Evolutionary conservation across 2,888 invertebrate species (phyloP).

Genomic region (Aphodius granarius): DNA sequence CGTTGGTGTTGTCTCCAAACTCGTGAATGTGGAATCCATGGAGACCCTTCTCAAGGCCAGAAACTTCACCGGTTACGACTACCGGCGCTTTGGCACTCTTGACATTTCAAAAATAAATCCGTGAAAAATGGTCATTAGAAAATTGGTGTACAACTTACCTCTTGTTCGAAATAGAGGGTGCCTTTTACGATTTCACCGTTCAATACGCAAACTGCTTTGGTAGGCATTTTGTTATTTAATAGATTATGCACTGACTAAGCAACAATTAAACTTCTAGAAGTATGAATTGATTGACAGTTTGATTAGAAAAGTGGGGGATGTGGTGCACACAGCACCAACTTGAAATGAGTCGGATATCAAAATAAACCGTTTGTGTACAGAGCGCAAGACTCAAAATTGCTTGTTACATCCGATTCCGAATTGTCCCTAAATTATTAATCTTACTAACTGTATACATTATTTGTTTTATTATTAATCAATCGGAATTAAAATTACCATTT

Average conservation of each 20-base stretch:
- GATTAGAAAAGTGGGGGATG: slow-evolving; percentile 13
- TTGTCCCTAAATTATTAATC: neutral
- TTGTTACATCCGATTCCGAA: neutral
- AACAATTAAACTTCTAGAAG: slow-evolving; percentile 4
- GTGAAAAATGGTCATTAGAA: neutral
- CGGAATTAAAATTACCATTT: no score
- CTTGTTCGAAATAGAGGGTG: slow-evolving; percentile 78
- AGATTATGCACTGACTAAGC: slow-evolving; percentile 9
- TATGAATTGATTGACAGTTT: slow-evolving; percentile 4
- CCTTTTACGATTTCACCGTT: slow-evolving; percentile 80
- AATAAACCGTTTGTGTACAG: slow-evolving; percentile 5
- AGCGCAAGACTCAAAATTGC: slow-evolving; percentile 11
- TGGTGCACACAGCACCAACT: slow-evolving; percentile 14
- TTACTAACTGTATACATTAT: neutral
- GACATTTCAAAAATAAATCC: slow-evolving; percentile 3
- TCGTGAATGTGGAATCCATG: slow-evolving; percentile 96
- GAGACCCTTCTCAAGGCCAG: slow-evolving; percentile 73
- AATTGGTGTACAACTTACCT: slow-evolving; percentile 59
- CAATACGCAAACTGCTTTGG: slow-evolving; percentile 85
- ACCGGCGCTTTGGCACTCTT: slow-evolving; percentile 68
- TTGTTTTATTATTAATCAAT: no score
- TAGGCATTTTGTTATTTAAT: slow-evolving; percentile 53
- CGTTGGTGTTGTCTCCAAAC: slow-evolving; percentile 95
- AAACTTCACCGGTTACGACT: slow-evolving; percentile 78
- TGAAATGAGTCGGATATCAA: neutral